These are phyloP conservation scores for Lingula anatina DNA, from an alignment of 2,888 invertebrate genomes.

Conservation along the genomic window DNA sequence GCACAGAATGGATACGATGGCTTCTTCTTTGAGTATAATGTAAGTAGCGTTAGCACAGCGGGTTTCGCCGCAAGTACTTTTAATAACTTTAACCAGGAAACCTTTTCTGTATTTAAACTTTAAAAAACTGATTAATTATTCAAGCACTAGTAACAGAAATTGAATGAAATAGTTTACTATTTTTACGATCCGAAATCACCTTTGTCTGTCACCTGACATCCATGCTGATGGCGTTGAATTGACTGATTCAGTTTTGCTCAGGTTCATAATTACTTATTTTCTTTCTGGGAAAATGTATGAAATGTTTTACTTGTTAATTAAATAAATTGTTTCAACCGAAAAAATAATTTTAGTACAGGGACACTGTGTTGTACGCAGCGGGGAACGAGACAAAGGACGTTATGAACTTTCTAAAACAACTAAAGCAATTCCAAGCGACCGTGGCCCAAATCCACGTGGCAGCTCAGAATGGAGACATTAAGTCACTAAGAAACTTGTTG, in stretches of 20 bases:
- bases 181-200: too few species aligned
- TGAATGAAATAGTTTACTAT: too few species aligned
- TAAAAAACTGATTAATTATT: too few species aligned
- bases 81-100: too few species aligned
- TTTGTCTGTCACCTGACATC: too few species aligned
- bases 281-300: neutral
- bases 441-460: slow-evolving; percentile 14
- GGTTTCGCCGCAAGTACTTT: too few species aligned
- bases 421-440: slow-evolving; percentile 28
- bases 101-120: too few species aligned
- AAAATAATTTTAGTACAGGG: slow-evolving; percentile 34
- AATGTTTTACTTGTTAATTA: neutral
- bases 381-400: slow-evolving; percentile 38
- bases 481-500: slow-evolving; percentile 14
- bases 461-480: slow-evolving; percentile 11
- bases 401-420: slow-evolving; percentile 22
- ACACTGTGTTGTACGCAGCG: slow-evolving; percentile 38
- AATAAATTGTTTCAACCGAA: too few species aligned
- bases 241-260: too few species aligned
- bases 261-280: neutral
- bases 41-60: too few species aligned
- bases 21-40: slow-evolving; percentile 32
- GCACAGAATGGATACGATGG: slow-evolving; percentile 34
- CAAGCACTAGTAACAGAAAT: too few species aligned
- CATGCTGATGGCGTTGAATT: too few species aligned